phyloP scores from a whole-genome alignment of 2,113 vertebrate genomes.

The Prionailurus viverrinus region DNA sequence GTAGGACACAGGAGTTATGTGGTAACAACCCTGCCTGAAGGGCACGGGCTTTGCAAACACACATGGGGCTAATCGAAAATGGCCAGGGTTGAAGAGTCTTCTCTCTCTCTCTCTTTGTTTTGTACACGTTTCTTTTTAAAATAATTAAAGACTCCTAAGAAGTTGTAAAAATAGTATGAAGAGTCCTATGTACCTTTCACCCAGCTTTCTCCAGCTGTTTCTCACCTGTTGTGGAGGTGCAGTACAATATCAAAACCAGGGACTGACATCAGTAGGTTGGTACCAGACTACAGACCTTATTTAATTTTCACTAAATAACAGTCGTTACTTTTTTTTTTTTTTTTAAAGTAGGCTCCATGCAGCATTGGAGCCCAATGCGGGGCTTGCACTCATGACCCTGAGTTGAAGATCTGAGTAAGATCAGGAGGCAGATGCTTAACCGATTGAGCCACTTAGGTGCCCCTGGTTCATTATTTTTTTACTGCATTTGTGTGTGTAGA shows the following conservation, averaged over 20 bases:
- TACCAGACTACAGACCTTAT: neutral
- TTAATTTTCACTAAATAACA: neutral
- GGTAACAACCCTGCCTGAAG: neutral
- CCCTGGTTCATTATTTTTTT: neutral
- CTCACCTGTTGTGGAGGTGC: neutral
- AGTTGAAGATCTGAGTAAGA: no score
- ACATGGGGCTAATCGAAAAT: neutral
- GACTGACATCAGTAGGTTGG: neutral
- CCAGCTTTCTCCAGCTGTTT: neutral
- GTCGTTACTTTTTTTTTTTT: neutral
- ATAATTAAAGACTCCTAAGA: neutral
- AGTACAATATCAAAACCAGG: neutral
- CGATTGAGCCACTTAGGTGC: no score
- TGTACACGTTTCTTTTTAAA: conserved; percentile 34
- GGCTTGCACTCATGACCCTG: no score
- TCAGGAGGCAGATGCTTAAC: no score
- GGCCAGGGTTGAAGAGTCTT: neutral
- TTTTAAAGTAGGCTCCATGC: no score
- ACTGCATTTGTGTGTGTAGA: neutral
- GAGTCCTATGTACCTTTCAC: neutral
- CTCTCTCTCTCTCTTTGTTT: neutral
- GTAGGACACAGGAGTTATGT: neutral
- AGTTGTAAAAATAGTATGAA: conserved; percentile 9
- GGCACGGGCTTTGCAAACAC: neutral
- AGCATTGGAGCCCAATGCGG: no score